A percentile compares a stretch with the other conserved stretches of the same genome.
phyloP scores from a whole-genome alignment of 2,113 vertebrate species.

The Plecotus auritus region DNA sequence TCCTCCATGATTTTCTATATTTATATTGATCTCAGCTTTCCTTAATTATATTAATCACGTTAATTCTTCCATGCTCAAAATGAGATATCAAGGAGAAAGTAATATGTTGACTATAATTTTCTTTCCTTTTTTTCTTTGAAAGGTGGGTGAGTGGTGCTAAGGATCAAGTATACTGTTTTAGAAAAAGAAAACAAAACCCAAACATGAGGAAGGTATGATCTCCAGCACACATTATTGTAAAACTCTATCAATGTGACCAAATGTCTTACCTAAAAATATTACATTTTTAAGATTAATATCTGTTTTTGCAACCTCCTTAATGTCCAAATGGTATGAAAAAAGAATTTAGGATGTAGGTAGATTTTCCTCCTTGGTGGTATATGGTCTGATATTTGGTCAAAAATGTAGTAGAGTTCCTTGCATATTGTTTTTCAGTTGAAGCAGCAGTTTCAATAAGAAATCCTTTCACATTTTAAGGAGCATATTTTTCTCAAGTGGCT shows the following conservation, averaged over 20 bases:
- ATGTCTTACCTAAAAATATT: slow-evolving; percentile 8
- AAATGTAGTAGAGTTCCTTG: neutral
- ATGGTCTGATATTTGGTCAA: neutral
- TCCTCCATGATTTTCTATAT: neutral
- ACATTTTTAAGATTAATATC: neutral
- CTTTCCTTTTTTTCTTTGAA: slow-evolving; percentile 4
- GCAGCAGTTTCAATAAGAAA: slow-evolving; percentile 8
- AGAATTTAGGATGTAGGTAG: neutral
- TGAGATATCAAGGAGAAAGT: slow-evolving; percentile 3
- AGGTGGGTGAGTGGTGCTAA: slow-evolving; percentile 16
- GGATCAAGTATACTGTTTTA: neutral
- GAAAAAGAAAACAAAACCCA: slow-evolving; percentile 8
- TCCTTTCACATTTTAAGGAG: neutral
- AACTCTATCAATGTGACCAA: neutral
- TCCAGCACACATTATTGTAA: neutral
- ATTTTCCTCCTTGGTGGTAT: neutral
- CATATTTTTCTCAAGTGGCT: neutral
- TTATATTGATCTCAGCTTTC: neutral
- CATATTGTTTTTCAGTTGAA: slow-evolving; percentile 22
- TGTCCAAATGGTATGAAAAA: neutral
- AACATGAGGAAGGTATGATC: slow-evolving; percentile 10
- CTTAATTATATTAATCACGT: slow-evolving; percentile 29
- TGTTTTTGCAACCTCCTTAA: slow-evolving; percentile 25
- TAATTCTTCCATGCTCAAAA: slow-evolving; percentile 44
- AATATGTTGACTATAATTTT: slow-evolving; percentile 21